A percentile compares a stretch with the other conserved stretches of the same genome.
These are phyloP conservation scores for Calameuta pallipes DNA, from an alignment of 2,888 invertebrate species.

Conservation along the genomic window DNA sequence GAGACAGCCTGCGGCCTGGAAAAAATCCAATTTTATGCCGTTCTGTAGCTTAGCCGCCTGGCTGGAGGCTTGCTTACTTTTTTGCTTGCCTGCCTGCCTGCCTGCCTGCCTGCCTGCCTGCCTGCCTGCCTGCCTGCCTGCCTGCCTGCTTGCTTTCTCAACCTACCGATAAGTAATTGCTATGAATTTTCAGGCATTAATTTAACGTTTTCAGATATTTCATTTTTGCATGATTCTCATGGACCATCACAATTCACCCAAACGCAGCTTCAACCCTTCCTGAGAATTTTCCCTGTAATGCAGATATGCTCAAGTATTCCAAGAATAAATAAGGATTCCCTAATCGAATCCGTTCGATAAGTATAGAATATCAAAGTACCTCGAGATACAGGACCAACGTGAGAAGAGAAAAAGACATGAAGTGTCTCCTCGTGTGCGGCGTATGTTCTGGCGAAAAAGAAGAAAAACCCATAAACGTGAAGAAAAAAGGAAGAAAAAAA, in stretches of 20 bases:
- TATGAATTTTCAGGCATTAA: background rate
- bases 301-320: background rate
- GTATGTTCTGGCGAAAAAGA: background rate
- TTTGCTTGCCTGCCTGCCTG: constrained; percentile 18
- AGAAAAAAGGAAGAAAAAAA: background rate
- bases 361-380: background rate
- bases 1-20: constrained; percentile 9
- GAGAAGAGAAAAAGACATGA: background rate
- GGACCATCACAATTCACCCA: too few species aligned
- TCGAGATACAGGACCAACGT: background rate
- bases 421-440: too few species aligned
- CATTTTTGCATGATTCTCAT: background rate
- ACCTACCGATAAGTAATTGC: background rate
- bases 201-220: background rate
- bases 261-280: too few species aligned
- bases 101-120: too few species aligned
- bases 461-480: background rate
- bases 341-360: background rate
- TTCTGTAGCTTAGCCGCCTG: constrained; percentile 39
- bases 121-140: background rate
- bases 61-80: constrained; percentile 30
- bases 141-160: background rate
- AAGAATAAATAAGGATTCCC: background rate
- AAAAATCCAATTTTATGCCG: constrained; percentile 50
- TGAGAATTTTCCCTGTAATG: background rate